phyloP scores from a whole-genome alignment of 2,797 vertebrate genomes.

The Alexandromys oeconomus region DNA sequence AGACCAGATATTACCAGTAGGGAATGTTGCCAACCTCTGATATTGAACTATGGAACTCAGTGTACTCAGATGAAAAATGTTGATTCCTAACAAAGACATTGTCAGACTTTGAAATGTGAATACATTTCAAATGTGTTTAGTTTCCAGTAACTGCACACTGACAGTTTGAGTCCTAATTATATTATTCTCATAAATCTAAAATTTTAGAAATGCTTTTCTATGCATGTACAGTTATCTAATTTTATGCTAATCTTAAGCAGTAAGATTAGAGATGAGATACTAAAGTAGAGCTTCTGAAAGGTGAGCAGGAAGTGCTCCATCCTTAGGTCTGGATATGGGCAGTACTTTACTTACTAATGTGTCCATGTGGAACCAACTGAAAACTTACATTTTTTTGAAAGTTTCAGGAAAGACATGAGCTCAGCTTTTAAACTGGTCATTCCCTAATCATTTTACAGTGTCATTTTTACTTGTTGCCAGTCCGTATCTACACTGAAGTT shows the following conservation, averaged over 20 bases:
- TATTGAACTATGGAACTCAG: neutral
- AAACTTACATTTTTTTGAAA: slow-evolving; percentile 30
- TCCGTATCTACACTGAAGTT: neutral
- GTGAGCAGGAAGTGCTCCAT: neutral
- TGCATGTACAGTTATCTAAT: neutral
- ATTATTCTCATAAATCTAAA: slow-evolving; percentile 21
- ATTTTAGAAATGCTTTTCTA: neutral
- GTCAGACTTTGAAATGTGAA: slow-evolving; percentile 2
- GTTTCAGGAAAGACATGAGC: slow-evolving; percentile 17
- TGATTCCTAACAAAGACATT: neutral
- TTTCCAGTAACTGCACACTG: neutral
- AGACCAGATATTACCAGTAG: neutral
- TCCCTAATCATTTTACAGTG: neutral
- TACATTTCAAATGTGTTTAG: neutral
- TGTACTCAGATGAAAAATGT: neutral
- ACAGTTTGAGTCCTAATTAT: slow-evolving; percentile 19
- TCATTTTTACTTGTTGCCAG: slow-evolving; percentile 7
- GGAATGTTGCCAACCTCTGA: neutral
- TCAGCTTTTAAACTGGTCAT: neutral
- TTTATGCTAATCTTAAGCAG: neutral
- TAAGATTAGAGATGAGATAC: slow-evolving; percentile 3
- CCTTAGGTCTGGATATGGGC: neutral
- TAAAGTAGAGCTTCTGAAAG: neutral
- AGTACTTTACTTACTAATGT: slow-evolving; percentile 31
- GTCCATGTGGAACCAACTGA: neutral